Base-by-base conservation (phyloP, 2,797 vertebrate species). In the Allobates femoralis region DNA sequence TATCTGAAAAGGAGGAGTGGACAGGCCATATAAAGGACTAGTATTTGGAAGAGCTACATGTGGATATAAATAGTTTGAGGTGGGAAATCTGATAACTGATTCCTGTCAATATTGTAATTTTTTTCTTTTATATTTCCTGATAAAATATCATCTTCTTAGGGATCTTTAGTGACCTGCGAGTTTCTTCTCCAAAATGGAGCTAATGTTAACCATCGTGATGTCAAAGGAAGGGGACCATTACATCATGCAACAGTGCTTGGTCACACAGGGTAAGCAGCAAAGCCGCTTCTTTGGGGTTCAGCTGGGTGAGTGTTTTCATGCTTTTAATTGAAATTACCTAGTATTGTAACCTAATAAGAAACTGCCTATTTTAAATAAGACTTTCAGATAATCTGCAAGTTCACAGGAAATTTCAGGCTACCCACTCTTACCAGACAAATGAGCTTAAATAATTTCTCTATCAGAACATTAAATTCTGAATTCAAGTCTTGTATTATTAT, bases 121-220 rank as follows among this genome's bases (percentile, higher is more conserved):
- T 69, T 34, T 69, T 69, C 10, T 34, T 10, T 50, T 41, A 6
- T 14, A 12, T 1, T 34, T 76, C 28, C 37, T 73, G 15, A 76
- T 76, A 30, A 53, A 66, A 66, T 80, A 5, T 64, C 0, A 53
- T 41, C 10, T 50, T 85, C 89, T 50, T 88, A 99, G 98, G 98
- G 98, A 62, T 99, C 98, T 0, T 89, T 99, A 93, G 96, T 99
- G 91, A 94, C 97, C 18, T 99, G 98, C 28, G 98, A 99, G 92
- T 99, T 99, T 93, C 93, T 99, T 87, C 96, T 99, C 56, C 98
- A 99, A 92, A 99, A 99, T 28, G 97, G 97, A 78, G 98, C 97
- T 77, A 97, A 96, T 23, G 98, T 99, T 88, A 99, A 99, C 93
- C 96, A 97, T 91, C 95, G 96, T 91, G 98, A 99, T 62, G 85